phyloP scores from a whole-genome alignment of 2,888 invertebrate genomes.

The Limenitis camilla region DNA sequence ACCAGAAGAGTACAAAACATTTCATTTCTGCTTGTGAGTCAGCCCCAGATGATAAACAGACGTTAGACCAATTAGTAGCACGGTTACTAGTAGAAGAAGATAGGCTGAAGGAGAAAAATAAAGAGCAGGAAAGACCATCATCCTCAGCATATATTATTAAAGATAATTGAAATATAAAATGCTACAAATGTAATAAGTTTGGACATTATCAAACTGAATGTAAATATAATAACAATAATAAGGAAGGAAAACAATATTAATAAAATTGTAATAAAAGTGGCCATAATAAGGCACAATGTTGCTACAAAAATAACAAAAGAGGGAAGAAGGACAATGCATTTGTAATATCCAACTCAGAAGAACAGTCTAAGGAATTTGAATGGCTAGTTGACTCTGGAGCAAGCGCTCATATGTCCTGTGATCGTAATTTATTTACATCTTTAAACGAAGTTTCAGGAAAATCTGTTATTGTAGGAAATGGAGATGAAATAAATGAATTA shows the following conservation, averaged over 20 bases:
- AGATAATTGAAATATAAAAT: no score
- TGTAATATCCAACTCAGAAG: neutral
- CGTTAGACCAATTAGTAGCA: conserved; percentile 25
- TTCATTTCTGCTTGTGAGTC: conserved; percentile 38
- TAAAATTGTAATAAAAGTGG: conserved; percentile 5
- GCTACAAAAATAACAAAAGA: conserved; percentile 2
- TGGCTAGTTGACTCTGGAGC: conserved; percentile 28
- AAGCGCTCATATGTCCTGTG: conserved; percentile 26
- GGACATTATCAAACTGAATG: neutral
- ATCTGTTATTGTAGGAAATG: conserved; percentile 24
- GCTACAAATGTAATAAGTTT: neutral
- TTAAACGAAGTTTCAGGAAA: conserved; percentile 7
- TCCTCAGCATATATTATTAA: neutral
- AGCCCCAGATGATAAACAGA: conserved; percentile 26
- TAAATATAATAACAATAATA: neutral
- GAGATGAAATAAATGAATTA: conserved; percentile 14
- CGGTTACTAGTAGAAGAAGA: conserved; percentile 29
- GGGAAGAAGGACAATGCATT: conserved; percentile 9
- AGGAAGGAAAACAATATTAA: neutral
- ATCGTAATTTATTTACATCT: conserved; percentile 20
- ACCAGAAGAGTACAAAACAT: conserved; percentile 35
- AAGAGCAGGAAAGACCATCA: neutral
- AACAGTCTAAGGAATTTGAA: conserved; percentile 12
- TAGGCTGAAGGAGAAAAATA: conserved; percentile 21
- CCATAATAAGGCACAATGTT: conserved; percentile 4